Conservation (phyloP, 2,113 vertebrate species). For the Nematolebias whitei region DNA sequence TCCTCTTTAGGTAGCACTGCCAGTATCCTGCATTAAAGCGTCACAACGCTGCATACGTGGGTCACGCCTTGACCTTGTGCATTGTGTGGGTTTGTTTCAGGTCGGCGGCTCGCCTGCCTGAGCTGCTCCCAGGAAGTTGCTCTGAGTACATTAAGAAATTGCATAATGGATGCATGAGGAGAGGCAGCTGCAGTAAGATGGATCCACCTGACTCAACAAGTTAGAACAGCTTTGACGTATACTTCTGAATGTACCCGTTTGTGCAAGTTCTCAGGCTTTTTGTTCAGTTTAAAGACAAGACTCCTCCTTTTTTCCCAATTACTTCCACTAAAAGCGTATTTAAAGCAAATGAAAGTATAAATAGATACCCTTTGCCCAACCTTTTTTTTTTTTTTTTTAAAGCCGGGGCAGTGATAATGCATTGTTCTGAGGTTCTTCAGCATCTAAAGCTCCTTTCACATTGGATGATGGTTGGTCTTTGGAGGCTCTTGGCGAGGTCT, state of each 20-base stretch:
- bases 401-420: too few relatives aligned
- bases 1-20: conserved; percentile 63
- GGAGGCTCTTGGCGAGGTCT: too few relatives aligned
- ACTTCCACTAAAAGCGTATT: too few relatives aligned
- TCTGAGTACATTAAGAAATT: conserved; percentile 69
- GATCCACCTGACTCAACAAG: conserved; percentile 22
- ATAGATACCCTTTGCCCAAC: too few relatives aligned
- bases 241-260: not conserved
- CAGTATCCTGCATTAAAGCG: conserved; percentile 52
- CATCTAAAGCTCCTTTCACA: too few relatives aligned
- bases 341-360: not conserved
- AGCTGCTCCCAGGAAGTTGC: conserved; percentile 55
- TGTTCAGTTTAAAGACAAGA: not conserved
- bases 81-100: conserved; percentile 46
- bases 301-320: too few relatives aligned
- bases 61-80: conserved; percentile 42
- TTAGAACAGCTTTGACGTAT: not conserved
- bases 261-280: not conserved
- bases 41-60: conserved; percentile 35
- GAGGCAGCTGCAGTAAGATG: conserved; percentile 30
- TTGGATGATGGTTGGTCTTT: too few relatives aligned
- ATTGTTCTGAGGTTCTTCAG: too few relatives aligned
- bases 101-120: conserved; percentile 49
- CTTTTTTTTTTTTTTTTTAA: too few relatives aligned
- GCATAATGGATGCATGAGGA: conserved; percentile 32